These are phyloP conservation scores for Dermochelys coriacea DNA, from an alignment of 2,797 vertebrate species.

Conservation along the genomic window DNA sequence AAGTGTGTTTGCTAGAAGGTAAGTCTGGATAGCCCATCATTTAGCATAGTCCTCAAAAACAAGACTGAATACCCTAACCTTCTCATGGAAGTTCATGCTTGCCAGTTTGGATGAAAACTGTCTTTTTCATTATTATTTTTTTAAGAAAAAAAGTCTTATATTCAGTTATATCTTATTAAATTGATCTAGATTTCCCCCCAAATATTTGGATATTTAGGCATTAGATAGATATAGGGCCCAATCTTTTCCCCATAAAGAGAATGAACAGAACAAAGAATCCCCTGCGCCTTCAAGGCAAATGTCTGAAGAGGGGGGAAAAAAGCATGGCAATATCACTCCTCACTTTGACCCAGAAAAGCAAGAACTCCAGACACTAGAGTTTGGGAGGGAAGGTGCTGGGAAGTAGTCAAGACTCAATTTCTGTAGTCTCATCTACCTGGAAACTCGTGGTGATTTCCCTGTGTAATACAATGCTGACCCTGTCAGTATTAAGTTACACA, in stretches of 20 bases:
- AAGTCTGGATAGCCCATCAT: constrained; percentile 94
- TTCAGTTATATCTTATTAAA: background rate
- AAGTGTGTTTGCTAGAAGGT: constrained; percentile 79
- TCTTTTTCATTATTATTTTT: background rate
- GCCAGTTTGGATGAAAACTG: constrained; percentile 33
- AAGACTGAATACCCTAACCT: constrained; percentile 17
- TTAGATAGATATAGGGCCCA: background rate
- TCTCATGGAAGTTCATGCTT: constrained; percentile 71
- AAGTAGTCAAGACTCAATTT: background rate
- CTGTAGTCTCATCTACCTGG: background rate
- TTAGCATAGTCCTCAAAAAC: constrained; percentile 81
- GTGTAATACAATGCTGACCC: background rate
- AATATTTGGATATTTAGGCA: background rate
- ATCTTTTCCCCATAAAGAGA: constrained; percentile 4
- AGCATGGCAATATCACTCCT: background rate
- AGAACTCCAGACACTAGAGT: background rate
- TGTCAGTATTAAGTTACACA: background rate
- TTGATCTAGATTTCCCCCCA: background rate
- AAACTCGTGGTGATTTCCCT: background rate
- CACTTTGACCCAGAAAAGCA: background rate
- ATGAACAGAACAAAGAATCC: background rate
- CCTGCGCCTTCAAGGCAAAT: background rate
- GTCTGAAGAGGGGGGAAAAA: background rate
- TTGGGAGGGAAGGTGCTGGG: background rate
- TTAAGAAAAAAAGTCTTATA: background rate